phyloP scores from a whole-genome alignment of 1,140 invertebrate genomes.

The Watersipora subatra region DNA sequence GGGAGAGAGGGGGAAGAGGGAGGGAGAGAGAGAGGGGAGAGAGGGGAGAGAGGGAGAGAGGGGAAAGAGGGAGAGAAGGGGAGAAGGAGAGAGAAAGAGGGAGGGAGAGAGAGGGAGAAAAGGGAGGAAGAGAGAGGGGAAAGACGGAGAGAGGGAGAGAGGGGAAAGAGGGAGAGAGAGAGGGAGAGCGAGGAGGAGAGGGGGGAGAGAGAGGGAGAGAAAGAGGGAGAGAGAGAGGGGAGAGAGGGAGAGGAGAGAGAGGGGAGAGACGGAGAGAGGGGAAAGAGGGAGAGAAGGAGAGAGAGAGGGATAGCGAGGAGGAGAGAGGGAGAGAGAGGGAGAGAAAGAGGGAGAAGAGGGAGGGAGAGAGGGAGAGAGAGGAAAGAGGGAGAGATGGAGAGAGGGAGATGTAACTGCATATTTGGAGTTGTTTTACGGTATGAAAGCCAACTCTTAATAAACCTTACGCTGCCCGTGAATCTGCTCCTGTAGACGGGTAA shows the following conservation, averaged over 20 bases:
- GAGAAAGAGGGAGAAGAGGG: not conserved
- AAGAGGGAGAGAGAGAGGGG: slow-evolving; percentile 4
- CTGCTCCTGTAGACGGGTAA: too few species aligned
- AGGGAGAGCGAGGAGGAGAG: too few species aligned
- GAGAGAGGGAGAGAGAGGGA: not conserved
- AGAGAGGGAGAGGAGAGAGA: slow-evolving; percentile 6
- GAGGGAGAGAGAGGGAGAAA: not conserved
- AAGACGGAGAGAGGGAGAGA: not conserved
- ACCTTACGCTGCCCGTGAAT: too few species aligned
- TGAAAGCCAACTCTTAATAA: too few species aligned
- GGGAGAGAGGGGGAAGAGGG: not conserved
- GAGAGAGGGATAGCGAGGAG: not conserved
- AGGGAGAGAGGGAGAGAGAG: not conserved
- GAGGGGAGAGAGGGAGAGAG: not conserved
- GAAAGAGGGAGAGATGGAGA: too few species aligned
- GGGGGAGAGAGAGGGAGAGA: slow-evolving; percentile 1
- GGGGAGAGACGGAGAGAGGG: not conserved
- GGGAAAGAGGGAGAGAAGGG: not conserved
- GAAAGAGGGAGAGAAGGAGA: slow-evolving; percentile 2
- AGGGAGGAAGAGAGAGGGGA: slow-evolving; percentile 1
- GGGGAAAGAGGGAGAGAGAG: not conserved
- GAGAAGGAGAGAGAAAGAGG: not conserved
- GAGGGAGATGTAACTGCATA: too few species aligned
- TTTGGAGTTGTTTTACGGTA: too few species aligned
- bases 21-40: slow-evolving; percentile 3